phyloP scores from a whole-genome alignment of 2,888 invertebrate genomes.

The Minunthozetes semirufus region DNA sequence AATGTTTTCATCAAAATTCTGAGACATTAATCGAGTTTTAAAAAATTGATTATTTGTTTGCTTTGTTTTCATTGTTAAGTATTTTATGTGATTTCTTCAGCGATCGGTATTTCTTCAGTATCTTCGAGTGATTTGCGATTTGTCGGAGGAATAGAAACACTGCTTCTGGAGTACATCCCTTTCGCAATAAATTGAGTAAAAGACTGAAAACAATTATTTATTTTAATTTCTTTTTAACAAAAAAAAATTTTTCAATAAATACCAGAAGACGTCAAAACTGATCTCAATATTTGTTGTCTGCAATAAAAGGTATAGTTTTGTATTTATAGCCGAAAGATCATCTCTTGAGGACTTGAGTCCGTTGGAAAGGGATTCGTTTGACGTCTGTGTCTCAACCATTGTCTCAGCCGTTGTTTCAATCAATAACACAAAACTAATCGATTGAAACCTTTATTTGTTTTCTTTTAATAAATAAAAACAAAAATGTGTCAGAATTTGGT shows the following conservation, averaged over 20 bases:
- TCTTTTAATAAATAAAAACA: neutral
- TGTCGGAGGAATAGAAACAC: neutral
- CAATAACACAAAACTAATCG: neutral
- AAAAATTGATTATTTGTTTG: neutral
- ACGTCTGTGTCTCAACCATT: conserved; percentile 14
- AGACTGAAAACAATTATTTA: neutral
- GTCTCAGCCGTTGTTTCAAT: neutral
- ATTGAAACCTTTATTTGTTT: neutral
- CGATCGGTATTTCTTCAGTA: neutral
- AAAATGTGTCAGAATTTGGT: too few species aligned
- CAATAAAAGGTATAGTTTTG: conserved; percentile 6
- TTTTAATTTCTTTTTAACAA: neutral
- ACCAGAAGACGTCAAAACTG: conserved; percentile 25
- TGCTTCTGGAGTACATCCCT: conserved; percentile 10
- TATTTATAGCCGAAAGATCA: neutral
- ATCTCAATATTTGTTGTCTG: conserved; percentile 26
- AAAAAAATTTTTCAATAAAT: neutral
- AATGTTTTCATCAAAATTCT: too few species aligned
- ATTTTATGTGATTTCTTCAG: conserved; percentile 13
- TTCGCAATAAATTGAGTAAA: conserved; percentile 12
- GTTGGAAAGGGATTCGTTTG: too few species aligned
- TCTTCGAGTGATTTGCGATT: conserved; percentile 5
- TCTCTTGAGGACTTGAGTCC: conserved; percentile 7
- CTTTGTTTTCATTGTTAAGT: neutral
- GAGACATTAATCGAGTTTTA: too few species aligned